A percentile compares a stretch with the other conserved stretches of the same genome.
These are phyloP conservation scores for Theristus sp. DNA, from an alignment of 2,888 invertebrate genomes.

Conservation along the genomic window DNA sequence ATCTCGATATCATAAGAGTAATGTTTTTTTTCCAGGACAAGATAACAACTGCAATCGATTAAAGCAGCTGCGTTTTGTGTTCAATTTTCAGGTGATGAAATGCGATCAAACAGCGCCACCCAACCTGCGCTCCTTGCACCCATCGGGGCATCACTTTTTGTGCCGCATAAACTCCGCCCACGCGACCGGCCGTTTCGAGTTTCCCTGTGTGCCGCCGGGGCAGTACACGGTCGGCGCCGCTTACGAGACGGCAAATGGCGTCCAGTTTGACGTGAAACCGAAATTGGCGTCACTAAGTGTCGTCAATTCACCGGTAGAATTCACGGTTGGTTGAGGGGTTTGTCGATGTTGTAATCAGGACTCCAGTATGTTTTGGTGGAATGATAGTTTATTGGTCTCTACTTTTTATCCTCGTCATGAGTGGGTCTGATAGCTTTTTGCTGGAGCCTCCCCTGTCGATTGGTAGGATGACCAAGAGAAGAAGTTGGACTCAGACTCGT, in stretches of 20 bases:
- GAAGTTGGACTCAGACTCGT: too few species aligned
- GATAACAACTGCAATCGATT: too few species aligned
- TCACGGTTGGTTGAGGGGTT: conserved; percentile 43
- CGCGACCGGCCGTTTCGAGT: conserved; percentile 52
- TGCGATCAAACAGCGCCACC: background rate
- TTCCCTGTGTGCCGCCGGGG: conserved; percentile 60
- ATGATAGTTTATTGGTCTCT: too few species aligned
- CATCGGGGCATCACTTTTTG: conserved; percentile 28
- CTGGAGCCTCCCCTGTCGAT: too few species aligned
- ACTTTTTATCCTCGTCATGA: too few species aligned
- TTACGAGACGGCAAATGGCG: conserved; percentile 38
- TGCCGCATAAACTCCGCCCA: conserved; percentile 52
- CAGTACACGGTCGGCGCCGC: conserved; percentile 44
- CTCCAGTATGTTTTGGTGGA: too few species aligned
- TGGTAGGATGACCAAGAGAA: too few species aligned
- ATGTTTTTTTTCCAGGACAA: too few species aligned
- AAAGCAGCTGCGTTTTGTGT: too few species aligned
- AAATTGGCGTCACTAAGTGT: conserved; percentile 50
- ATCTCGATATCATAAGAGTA: too few species aligned
- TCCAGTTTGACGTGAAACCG: conserved; percentile 61
- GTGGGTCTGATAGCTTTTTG: too few species aligned
- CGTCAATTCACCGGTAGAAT: conserved; percentile 44
- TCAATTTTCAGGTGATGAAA: background rate
- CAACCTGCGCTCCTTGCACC: background rate
- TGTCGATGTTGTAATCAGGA: too few species aligned